A percentile compares a stretch with the other conserved stretches of the same genome.
These are phyloP conservation scores for Ditylenchus weischeri DNA, from an alignment of 2,888 invertebrate species.

Conservation along the genomic window DNA sequence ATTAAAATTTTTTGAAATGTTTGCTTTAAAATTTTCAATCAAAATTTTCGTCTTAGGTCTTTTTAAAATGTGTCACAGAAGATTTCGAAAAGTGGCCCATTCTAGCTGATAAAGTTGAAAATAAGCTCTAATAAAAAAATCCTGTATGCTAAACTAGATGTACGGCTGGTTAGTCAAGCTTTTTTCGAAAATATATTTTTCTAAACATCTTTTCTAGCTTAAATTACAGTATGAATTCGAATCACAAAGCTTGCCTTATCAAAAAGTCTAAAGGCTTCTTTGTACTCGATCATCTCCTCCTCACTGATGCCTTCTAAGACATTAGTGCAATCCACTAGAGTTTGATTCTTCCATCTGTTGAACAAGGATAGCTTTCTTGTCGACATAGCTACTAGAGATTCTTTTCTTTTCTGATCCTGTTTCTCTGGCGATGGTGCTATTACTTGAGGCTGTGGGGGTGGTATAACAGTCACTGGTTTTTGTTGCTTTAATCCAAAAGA, in stretches of 20 bases:
- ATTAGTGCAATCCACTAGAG: slow-evolving; percentile 28
- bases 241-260: slow-evolving; percentile 48
- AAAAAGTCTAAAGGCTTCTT: slow-evolving; percentile 58
- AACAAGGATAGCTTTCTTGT: slow-evolving; percentile 54
- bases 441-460: background rate
- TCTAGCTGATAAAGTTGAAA: too few species aligned
- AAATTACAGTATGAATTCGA: too few species aligned
- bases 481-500: background rate
- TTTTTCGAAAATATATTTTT: background rate
- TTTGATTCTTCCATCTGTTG: slow-evolving; percentile 56
- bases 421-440: slow-evolving; percentile 5
- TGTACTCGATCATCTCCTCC: slow-evolving; percentile 58
- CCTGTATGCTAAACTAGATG: background rate
- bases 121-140: too few species aligned
- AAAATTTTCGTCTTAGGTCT: too few species aligned
- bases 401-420: slow-evolving; percentile 17
- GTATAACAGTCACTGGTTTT: background rate
- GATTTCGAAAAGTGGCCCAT: too few species aligned
- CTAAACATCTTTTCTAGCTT: slow-evolving; percentile 8
- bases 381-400: slow-evolving; percentile 27
- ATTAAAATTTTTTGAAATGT: too few species aligned
- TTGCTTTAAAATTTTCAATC: too few species aligned
- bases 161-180: background rate
- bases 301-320: slow-evolving; percentile 56
- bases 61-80: too few species aligned